Evolutionary conservation across 2,888 invertebrate genomes (phyloP), one percentile per base, ranked within the genome.

Genomic region (Pelosia muscerda): DNA sequence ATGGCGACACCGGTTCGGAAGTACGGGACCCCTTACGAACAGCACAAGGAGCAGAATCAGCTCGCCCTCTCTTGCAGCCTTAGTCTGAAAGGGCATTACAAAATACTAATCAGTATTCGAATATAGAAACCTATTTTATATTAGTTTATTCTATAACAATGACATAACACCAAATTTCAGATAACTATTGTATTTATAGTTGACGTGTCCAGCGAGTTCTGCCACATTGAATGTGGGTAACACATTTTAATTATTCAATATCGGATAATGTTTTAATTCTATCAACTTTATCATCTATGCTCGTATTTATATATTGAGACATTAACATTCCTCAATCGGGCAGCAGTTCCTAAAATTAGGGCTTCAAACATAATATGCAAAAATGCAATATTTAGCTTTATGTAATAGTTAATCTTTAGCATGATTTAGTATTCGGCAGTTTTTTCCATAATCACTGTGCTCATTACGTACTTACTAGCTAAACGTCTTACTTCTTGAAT

Each of bases 61-160:
- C 77, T 42, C 75, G 67, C 5, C 86, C 85, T 0, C 76, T 87
- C 2, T 68, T 86, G 22, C 78, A 81, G 31, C 65, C 79, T 57
- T 82, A 77, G 76, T 75, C 53, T 68, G 28, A 22, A 60, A 42
- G 54, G 2, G 63, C 68, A 75, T 78, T 75, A 70, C 73, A 75
- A 60, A 63, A 65, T 72, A 68, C 54, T 54, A 66, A 66, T 53
- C 54, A 69, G 23, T 63, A 55, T 49, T 63, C 23, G 25, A 34
- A 34, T 38, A 28, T 58, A 58, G 49, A 63, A 5, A 61, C 13
- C 13, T 5, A 63, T 72, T 61, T 64, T 38, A 56, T 66, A 26
- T n/a, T 65, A n/a, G 13, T 22, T 62, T 61, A 42, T 64, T 63
- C 66, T 60, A 57, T 65, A 65, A 70, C 49, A 75, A 65, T 63